Base-by-base conservation (phyloP, 2,113 vertebrate species). In the chimpanzee (Pan troglodytes) region DNA sequence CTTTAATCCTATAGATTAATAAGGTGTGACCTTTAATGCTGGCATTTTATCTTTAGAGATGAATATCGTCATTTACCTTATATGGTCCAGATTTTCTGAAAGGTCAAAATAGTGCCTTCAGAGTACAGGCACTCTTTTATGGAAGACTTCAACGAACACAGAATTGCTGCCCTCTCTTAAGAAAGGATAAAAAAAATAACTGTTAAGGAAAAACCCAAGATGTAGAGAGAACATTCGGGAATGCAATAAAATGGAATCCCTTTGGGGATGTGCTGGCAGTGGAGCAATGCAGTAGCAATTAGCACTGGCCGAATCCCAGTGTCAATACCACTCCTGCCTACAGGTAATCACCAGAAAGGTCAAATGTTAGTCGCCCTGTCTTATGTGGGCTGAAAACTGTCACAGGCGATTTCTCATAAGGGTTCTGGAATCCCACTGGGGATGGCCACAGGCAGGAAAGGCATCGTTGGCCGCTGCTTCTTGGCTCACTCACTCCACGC, bases 1-100 rank as follows among this genome's bases (percentile, higher is more conserved):
- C 75, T 90, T 98, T 98, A 98, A 97, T 98, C 97, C 96, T 94
- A 78, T 78, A 96, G 96, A 79, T 98, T 78, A 97, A 96, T 96
- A 97, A 94, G 80, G 70, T 38, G 2, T 98, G 98, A 98, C 98
- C 97, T 98, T 98, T 98, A 79, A 27, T 79, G 57, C 38, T 88
- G 68, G 87, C 94, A 90, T 88, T 25, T 94, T 96, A 91, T 97
- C 95, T 96, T 97, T 78, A 35, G 92, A 97, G 96, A 98, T 81
- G 61, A 96, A 95, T 88, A 76, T 93, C 94, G 75, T 96, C 93
- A 97, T 97, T 98, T 97, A 93, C 96, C 94, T 96, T 90, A n/a
- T 68, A 43, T 52, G 91, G 50, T 86, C 95, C 95, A 96, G 59
- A 96, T 94, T 97, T 97, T 98, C 90, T 94, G 85, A 88, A 98